Conservation (phyloP, 2,113 vertebrate genomes). For the Hymenochirus boettgeri region DNA sequence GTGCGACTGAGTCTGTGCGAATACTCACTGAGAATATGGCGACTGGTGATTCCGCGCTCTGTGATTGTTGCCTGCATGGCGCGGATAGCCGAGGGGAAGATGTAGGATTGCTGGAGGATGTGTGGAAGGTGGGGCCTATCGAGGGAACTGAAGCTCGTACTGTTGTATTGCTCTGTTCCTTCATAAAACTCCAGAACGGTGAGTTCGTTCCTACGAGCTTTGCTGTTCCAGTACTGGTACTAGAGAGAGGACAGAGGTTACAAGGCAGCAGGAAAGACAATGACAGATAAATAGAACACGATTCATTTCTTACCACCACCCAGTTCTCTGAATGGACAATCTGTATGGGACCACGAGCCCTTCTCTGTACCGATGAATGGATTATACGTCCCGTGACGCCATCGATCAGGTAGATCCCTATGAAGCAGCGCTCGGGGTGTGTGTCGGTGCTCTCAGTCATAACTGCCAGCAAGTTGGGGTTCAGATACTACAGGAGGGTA, state of each 20-base stretch:
- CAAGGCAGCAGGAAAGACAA: background rate
- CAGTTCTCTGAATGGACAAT: slow-evolving; percentile 97
- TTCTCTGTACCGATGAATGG: slow-evolving; percentile 88
- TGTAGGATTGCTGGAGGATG: slow-evolving; percentile 93
- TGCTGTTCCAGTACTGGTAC: slow-evolving; percentile 97
- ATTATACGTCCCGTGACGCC: slow-evolving; percentile 91
- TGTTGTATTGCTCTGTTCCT: slow-evolving; percentile 93
- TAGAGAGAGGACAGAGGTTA: slow-evolving; percentile 31
- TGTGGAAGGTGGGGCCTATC: slow-evolving; percentile 86
- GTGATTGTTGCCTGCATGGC: slow-evolving; percentile 94
- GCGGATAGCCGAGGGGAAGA: slow-evolving; percentile 90
- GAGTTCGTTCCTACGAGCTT: slow-evolving; percentile 89
- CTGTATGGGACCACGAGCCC: slow-evolving; percentile 85
- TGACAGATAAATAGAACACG: background rate
- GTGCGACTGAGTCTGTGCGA: too few relatives aligned
- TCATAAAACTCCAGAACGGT: slow-evolving; percentile 91
- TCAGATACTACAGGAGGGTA: slow-evolving; percentile 73
- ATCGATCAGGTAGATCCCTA: slow-evolving; percentile 85
- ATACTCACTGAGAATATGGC: slow-evolving; percentile 86
- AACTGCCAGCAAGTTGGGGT: slow-evolving; percentile 90
- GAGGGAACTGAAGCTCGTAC: slow-evolving; percentile 93
- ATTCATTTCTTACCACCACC: slow-evolving; percentile 81
- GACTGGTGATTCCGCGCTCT: slow-evolving; percentile 94
- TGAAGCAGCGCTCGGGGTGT: slow-evolving; percentile 86
- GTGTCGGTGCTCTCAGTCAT: slow-evolving; percentile 87